Conservation (phyloP, 2,113 vertebrate genomes). For the Pimephales promelas region DNA sequence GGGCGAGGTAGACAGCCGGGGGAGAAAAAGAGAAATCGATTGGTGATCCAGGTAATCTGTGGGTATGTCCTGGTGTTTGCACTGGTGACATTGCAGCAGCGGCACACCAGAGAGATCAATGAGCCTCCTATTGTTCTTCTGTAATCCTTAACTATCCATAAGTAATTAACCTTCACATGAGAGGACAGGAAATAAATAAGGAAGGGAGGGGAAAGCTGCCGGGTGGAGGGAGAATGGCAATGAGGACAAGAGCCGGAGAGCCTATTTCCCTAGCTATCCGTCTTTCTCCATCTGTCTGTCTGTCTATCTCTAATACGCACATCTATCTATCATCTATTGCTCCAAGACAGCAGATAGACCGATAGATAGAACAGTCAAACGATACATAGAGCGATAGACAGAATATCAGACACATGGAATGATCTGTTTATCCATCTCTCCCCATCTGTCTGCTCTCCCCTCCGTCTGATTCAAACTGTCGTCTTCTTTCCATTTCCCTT, state of each 20-base stretch:
- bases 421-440: not conserved
- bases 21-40: slow-evolving; percentile 62
- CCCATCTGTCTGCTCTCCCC: not conserved
- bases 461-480: not conserved
- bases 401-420: not conserved
- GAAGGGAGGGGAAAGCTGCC: slow-evolving; percentile 50
- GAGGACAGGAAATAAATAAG: slow-evolving; percentile 68
- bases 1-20: not conserved
- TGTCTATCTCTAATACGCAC: not conserved
- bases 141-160: slow-evolving; percentile 83
- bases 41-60: slow-evolving; percentile 74
- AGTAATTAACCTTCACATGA: slow-evolving; percentile 84
- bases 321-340: no score
- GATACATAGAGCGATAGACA: not conserved
- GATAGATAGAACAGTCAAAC: not conserved
- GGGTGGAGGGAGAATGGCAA: slow-evolving; percentile 66
- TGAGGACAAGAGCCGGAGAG: slow-evolving; percentile 28
- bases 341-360: no score
- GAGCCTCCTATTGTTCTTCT: slow-evolving; percentile 73
- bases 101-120: slow-evolving; percentile 77
- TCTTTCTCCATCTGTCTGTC: not conserved
- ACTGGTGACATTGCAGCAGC: slow-evolving; percentile 77
- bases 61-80: slow-evolving; percentile 68
- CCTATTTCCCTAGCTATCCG: slow-evolving; percentile 5
- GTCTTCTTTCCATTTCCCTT: not conserved